phyloP scores from a whole-genome alignment of 2,797 vertebrate genomes.

The Arctocebus calabarensis region DNA sequence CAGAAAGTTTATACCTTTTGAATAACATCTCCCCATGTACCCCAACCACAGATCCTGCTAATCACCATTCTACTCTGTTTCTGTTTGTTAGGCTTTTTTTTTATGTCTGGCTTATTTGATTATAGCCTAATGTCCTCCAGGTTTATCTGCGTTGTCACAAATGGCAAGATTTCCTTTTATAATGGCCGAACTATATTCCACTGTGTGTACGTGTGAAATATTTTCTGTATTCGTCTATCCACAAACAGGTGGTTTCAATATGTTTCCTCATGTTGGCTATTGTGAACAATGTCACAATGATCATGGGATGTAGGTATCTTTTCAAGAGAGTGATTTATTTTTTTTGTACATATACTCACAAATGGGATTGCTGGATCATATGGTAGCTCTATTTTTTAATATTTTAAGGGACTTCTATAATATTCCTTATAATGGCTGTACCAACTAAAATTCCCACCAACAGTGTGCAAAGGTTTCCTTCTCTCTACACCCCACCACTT shows the following conservation, averaged over 20 bases:
- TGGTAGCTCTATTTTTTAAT: background rate
- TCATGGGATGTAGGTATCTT: background rate
- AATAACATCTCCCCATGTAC: background rate
- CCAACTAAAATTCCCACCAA: background rate
- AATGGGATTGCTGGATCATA: background rate
- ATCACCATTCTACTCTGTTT: background rate
- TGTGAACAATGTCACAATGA: background rate
- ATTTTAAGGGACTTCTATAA: background rate
- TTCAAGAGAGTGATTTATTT: background rate
- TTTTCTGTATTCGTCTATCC: background rate
- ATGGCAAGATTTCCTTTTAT: background rate
- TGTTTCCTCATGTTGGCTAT: background rate
- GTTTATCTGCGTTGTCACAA: background rate
- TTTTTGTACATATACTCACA: background rate
- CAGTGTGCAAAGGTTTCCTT: background rate
- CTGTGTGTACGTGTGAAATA: background rate
- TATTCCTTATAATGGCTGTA: background rate
- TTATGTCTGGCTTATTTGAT: background rate
- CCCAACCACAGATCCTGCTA: background rate
- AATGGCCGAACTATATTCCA: background rate
- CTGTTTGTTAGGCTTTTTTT: background rate
- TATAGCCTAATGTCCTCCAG: background rate
- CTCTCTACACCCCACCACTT: background rate
- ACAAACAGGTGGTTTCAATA: background rate
- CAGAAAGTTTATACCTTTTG: background rate